Base-by-base conservation (phyloP, 2,888 invertebrate species). In the Ischnus inquisitorius region DNA sequence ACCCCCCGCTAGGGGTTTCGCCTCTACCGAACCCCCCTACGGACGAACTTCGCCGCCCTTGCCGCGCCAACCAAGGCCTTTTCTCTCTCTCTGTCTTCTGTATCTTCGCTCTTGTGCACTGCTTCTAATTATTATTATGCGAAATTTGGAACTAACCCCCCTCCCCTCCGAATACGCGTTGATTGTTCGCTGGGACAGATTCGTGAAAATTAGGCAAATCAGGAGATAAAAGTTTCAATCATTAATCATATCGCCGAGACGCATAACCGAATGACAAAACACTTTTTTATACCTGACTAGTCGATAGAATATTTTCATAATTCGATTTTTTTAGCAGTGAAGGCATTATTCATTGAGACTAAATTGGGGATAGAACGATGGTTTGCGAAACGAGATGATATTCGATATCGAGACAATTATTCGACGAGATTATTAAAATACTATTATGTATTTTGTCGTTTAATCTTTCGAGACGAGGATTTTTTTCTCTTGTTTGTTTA, bases 1-100 rank as follows among this genome's bases (percentile, higher is more conserved):
- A 92, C 92, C 92, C 92, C 92, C 92, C 88, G 92, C 90, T 88
- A 91, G 91, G 91, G 88, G 88, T 92, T 91, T 91, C 90, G 91
- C 90, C 91, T 91, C 89, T 90, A 91, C 90, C 89, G 88, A 88
- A 86, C 87, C 87, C 89, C 87, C 85, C 46, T 48, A 25, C 48
- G 57, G 57, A 19, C 57, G 5, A 34, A 57, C 10, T 19, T 57
- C 57, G 57, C 57, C 57, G 57, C 57, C 57, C 57, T 57, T 57
- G 57, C 57, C 22, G 25, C 57, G 54, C 54, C 34, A 34, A 6
- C 34, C 34, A 16, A 54, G 54, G 57, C 19, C 57, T 57, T 19
- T 10, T 19, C 6, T 34, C 22, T 19, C 6, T 34, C 34, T 6
- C 34, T 8, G 34, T 34, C 4, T 34, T 54, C 19, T 19, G n/a